Percentiles rank a stretch among this genome's conserved stretches.
These are phyloP conservation scores for Corythoichthys haematopterus DNA, from an alignment of 2,113 vertebrate genomes.

Conservation along the genomic window DNA sequence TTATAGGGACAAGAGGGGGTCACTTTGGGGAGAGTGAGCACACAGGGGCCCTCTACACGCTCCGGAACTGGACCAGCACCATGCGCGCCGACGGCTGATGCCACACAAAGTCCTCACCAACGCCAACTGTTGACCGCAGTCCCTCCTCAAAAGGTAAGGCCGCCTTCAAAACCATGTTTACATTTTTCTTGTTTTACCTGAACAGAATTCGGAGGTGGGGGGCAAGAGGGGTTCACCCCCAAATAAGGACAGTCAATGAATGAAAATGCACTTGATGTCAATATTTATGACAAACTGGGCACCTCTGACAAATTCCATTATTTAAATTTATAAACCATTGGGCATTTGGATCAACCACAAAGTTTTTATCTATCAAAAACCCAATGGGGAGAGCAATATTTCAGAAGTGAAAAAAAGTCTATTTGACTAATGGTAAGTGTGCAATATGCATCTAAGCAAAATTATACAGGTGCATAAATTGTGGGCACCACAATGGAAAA, in stretches of 20 bases:
- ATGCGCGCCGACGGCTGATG: slow-evolving; percentile 4
- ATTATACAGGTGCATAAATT: too few relatives aligned
- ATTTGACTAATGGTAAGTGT: too few relatives aligned
- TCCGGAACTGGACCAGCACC: not conserved
- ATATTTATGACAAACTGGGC: too few relatives aligned
- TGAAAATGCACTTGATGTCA: not conserved
- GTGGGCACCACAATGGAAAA: too few relatives aligned
- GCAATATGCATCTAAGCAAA: too few relatives aligned
- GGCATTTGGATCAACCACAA: too few relatives aligned
- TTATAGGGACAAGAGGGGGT: slow-evolving; percentile 59
- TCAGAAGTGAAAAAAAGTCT: too few relatives aligned
- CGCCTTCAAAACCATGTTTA: not conserved
- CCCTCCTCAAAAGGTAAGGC: not conserved
- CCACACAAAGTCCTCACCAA: not conserved
- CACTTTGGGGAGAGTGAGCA: slow-evolving; percentile 35
- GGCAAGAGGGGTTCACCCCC: not conserved
- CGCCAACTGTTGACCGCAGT: not conserved
- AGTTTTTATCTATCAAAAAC: too few relatives aligned
- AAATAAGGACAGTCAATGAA: not conserved
- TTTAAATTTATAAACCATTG: too few relatives aligned
- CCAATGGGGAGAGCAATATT: too few relatives aligned
- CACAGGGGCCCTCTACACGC: not conserved
- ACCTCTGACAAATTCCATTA: too few relatives aligned
- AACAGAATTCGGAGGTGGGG: not conserved
- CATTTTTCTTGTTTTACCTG: not conserved